phyloP scores from a whole-genome alignment of 64 coral and sea anemone species.

The Montipora efflorescens region DNA sequence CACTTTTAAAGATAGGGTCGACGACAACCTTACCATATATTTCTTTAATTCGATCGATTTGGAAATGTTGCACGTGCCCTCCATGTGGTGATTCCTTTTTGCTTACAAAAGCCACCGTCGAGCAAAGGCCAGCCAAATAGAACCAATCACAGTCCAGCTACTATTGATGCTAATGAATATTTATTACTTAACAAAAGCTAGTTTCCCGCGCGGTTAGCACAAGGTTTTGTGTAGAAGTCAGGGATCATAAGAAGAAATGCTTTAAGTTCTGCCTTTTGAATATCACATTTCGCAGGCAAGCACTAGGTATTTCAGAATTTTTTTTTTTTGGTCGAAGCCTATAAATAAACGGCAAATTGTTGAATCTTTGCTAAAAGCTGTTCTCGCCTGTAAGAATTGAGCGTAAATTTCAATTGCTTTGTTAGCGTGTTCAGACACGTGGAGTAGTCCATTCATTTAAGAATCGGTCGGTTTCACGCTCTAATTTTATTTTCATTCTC shows the following conservation, averaged over 20 bases:
- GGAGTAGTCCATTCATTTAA: constrained; percentile 1
- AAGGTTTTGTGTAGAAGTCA: background rate
- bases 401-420: background rate
- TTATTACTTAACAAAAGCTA: background rate
- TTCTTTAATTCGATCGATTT: too few relatives aligned
- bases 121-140: background rate
- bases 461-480: background rate
- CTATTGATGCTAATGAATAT: background rate
- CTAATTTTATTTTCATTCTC: background rate
- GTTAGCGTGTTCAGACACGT: constrained; percentile 33
- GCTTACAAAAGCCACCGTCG: background rate
- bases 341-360: background rate
- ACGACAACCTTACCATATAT: too few relatives aligned
- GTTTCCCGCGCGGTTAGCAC: background rate
- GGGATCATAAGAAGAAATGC: too few relatives aligned
- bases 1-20: too few relatives aligned
- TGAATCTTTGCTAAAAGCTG: background rate
- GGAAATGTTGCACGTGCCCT: background rate
- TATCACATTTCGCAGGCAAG: background rate
- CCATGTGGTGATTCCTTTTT: background rate
- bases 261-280: background rate
- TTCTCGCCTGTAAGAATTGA: background rate
- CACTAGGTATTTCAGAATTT: background rate
- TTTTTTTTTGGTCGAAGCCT: background rate
- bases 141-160: constrained; percentile 22